A percentile compares a stretch with the other conserved stretches of the same genome.
phyloP scores from a whole-genome alignment of 2,888 invertebrate genomes.

The Hedychridium roseum region DNA sequence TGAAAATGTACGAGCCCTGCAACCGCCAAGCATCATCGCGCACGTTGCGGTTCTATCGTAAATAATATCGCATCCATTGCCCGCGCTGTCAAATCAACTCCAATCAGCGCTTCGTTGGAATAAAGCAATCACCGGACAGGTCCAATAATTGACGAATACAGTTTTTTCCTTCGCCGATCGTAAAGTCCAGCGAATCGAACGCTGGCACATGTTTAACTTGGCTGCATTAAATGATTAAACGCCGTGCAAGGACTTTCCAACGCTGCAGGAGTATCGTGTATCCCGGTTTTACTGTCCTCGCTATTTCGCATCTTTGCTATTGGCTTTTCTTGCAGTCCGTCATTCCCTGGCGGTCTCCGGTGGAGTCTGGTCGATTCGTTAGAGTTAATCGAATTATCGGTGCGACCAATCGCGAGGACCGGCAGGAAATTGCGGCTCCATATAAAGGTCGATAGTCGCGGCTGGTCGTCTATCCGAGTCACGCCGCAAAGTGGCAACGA shows the following conservation, averaged over 20 bases:
- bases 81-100: no score
- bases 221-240: no score
- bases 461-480: not conserved
- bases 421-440: slow-evolving; percentile 15
- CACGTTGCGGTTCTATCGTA: not conserved
- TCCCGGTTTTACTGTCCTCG: not conserved
- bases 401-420: slow-evolving; percentile 9
- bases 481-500: slow-evolving; percentile 5
- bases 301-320: not conserved
- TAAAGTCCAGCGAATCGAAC: no score
- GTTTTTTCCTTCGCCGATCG: not conserved
- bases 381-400: slow-evolving; percentile 19
- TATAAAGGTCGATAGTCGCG: slow-evolving; percentile 12
- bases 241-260: no score
- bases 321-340: no score
- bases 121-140: not conserved
- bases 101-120: no score
- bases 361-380: slow-evolving; percentile 16
- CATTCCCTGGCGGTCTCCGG: not conserved
- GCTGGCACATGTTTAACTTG: no score
- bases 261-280: no score
- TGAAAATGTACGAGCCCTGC: not conserved
- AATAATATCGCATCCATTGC: no score
- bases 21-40: not conserved
- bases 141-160: not conserved